These are phyloP conservation scores for Turritopsis dohrnii DNA, from an alignment of 30 jellyfish, hydroid and myxozoan genomes.

Conservation along the genomic window DNA sequence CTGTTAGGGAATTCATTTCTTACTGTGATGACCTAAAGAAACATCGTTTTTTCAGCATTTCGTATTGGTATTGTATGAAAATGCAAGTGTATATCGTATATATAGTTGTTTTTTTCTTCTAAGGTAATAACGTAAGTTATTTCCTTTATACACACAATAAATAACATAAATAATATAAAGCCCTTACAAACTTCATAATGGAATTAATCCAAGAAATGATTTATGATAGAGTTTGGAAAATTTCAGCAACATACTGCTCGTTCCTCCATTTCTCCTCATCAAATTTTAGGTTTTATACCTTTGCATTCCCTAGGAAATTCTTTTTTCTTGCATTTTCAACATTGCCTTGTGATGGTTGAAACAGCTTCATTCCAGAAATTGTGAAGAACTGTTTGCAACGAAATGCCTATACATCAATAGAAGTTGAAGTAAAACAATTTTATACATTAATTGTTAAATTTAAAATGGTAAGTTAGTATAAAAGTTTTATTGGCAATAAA, in stretches of 20 bases:
- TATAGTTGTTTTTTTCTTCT: too few relatives aligned
- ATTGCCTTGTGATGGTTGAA: conserved; percentile 63
- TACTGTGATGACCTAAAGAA: neutral
- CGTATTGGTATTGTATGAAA: neutral
- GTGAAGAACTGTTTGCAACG: neutral
- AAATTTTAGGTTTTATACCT: neutral
- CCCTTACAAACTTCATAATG: too few relatives aligned
- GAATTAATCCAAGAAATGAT: neutral
- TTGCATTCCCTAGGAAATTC: conserved; percentile 11
- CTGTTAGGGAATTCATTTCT: neutral
- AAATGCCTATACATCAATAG: neutral
- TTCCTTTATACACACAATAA: too few relatives aligned
- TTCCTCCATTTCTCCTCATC: neutral
- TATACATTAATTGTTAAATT: too few relatives aligned
- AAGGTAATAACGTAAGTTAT: too few relatives aligned
- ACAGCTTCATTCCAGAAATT: conserved; percentile 19
- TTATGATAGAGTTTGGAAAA: neutral
- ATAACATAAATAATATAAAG: too few relatives aligned
- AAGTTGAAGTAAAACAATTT: neutral
- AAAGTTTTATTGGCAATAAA: neutral
- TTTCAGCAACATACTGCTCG: neutral
- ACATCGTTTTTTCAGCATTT: neutral
- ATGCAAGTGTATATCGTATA: neutral
- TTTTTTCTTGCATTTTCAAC: conserved; percentile 56
- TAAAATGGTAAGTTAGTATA: neutral